phyloP scores from a whole-genome alignment of 2,113 vertebrate species.

The Sialia sialis region DNA sequence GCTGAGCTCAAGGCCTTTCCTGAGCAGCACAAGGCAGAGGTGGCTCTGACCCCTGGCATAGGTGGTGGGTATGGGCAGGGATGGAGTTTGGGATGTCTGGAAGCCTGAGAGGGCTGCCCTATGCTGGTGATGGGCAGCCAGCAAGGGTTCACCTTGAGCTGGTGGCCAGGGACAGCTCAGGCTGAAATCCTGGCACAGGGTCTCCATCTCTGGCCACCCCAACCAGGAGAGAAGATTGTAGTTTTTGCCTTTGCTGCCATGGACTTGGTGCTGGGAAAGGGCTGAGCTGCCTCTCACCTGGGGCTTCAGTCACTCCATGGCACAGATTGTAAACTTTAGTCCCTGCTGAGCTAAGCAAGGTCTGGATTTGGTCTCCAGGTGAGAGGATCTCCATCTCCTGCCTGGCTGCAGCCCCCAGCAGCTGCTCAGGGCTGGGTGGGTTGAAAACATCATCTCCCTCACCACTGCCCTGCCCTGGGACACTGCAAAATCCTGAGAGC shows the following conservation, averaged over 20 bases:
- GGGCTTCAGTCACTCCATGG: neutral
- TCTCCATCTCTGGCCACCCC: neutral
- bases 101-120: neutral
- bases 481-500: neutral
- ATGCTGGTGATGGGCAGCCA: neutral
- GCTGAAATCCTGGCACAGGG: neutral
- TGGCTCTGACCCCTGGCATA: neutral
- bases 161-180: neutral
- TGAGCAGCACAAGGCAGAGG: neutral
- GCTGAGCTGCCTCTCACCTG: neutral
- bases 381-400: neutral
- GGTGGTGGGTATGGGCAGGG: neutral
- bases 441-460: neutral
- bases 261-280: neutral
- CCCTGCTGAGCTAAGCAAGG: neutral
- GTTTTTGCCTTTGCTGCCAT: neutral
- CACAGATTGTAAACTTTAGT: conserved; percentile 35
- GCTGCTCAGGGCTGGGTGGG: neutral
- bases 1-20: neutral
- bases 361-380: neutral
- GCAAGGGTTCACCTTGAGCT: rapidly evolving
- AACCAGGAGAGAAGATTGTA: neutral
- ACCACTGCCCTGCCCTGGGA: neutral
- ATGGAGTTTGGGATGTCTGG: neutral
- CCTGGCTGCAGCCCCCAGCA: neutral